phyloP scores from a whole-genome alignment of 2,797 vertebrate species.

The Neomorphus geoffroyi region DNA sequence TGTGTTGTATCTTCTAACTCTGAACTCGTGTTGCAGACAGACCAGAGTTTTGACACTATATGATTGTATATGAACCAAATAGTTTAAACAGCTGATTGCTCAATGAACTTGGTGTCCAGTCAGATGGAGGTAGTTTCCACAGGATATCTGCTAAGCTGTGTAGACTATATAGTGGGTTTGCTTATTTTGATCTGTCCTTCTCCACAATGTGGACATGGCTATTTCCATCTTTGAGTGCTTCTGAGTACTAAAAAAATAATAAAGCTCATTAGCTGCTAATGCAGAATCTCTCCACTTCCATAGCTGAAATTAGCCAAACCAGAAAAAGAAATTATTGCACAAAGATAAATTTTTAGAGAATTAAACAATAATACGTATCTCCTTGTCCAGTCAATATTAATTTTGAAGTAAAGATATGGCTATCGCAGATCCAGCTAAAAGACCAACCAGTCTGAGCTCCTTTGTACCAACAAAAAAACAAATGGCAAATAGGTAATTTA shows the following conservation, averaged over 20 bases:
- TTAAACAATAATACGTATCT: background rate
- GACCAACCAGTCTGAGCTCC: background rate
- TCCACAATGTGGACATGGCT: background rate
- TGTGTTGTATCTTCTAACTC: background rate
- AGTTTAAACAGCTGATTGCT: background rate
- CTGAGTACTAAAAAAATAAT: background rate
- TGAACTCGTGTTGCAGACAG: background rate
- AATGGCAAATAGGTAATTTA: background rate
- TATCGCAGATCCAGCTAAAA: background rate
- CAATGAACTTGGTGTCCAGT: background rate
- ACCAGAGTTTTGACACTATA: background rate
- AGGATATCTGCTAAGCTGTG: background rate
- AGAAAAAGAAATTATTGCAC: background rate
- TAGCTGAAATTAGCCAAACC: background rate
- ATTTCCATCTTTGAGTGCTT: background rate
- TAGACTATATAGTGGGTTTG: accelerated
- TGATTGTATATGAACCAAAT: accelerated
- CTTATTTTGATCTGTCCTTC: background rate
- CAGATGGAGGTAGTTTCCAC: background rate
- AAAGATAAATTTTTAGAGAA: conserved; percentile 1
- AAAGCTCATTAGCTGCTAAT: background rate
- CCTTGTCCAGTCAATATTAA: background rate
- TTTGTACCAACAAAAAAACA: background rate
- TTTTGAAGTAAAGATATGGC: background rate
- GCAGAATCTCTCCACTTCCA: background rate